Base-by-base conservation (phyloP, 2,797 vertebrate genomes). In the Gorsachius magnificus region DNA sequence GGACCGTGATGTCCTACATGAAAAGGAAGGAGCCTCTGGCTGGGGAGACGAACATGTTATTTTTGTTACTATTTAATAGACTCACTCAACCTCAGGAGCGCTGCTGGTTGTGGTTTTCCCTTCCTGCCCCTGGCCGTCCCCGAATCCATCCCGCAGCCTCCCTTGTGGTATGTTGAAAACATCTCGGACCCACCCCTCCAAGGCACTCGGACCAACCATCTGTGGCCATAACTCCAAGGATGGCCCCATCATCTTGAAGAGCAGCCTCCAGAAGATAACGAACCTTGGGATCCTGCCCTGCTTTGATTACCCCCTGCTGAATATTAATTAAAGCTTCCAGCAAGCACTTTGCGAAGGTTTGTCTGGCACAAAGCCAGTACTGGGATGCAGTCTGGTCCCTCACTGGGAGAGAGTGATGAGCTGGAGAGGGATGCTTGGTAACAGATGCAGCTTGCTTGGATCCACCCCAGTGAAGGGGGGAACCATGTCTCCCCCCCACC, bases 31-130 rank as follows among this genome's bases (percentile, higher is more conserved):
- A 54, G 60, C 36, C n/a, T 65, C 50, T 61, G 58, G 28, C 56
- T 77, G 29, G 8, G 46, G 26, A 26, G 22, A 45, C 14, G 22
- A 66, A 20, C 0, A 3, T 76, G 51, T 7, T 13, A 5, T 35
- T 51, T 56, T 48, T 66, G 24, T 41, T 9, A 4, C 15, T 5
- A 5, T 50, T 57, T 26, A 24, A 21, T 28, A 57, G 45, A 14
- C n/a, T 31, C 0, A 0, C 21, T 64, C 3, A 0, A 1, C 0
- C 1, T 9, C 31, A 53, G 66, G 31, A 68, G 25, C 1, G 4
- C 13, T 1, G 3, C 35, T 19, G 48, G 6, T 45, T 74, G 80
- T 83, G 68, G 57, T 71, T 91, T 83, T 20, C 25, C 13, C 9
- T 83, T 77, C 64, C 45, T 82, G 70, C 15, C 43, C 11, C 21